A percentile compares a stretch with the other conserved stretches of the same genome.
phyloP scores from a whole-genome alignment of 2,888 invertebrate species.

The Plemyria rubiginata region DNA sequence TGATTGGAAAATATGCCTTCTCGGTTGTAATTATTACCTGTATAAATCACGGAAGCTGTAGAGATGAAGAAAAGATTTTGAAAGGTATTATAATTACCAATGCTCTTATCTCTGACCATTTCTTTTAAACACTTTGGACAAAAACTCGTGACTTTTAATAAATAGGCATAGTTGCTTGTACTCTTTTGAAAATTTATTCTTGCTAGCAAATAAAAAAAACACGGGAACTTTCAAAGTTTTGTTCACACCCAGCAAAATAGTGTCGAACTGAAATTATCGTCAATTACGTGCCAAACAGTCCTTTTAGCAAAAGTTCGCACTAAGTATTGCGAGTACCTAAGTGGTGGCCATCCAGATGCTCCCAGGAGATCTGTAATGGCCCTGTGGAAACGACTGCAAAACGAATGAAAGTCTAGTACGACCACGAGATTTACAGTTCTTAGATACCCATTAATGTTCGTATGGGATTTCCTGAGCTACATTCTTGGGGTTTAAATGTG shows the following conservation, averaged over 20 bases:
- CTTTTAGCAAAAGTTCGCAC: conserved; percentile 24
- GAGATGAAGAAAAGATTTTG: conserved; percentile 78
- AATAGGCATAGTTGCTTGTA: too few relatives aligned
- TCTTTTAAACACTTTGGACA: too few relatives aligned
- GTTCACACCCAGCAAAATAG: neutral
- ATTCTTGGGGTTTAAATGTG: conserved; percentile 37
- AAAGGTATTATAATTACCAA: too few relatives aligned
- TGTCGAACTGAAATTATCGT: conserved; percentile 4
- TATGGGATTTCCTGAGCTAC: conserved; percentile 44
- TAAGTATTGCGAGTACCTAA: conserved; percentile 39
- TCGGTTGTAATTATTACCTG: conserved; percentile 45
- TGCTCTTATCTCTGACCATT: too few relatives aligned
- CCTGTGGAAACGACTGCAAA: conserved; percentile 70
- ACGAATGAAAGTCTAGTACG: conserved; percentile 67
- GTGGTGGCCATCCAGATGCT: conserved; percentile 59
- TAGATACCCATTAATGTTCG: conserved; percentile 62
- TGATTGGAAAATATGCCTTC: conserved; percentile 43
- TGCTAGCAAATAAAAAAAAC: too few relatives aligned
- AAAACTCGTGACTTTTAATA: too few relatives aligned
- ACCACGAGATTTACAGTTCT: conserved; percentile 71
- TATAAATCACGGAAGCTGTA: conserved; percentile 51
- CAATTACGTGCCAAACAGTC: conserved; percentile 9
- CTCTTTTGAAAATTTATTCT: too few relatives aligned
- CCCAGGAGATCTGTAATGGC: conserved; percentile 72
- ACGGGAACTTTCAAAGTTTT: too few relatives aligned